phyloP scores from a whole-genome alignment of 2,888 invertebrate species.

The Dorcus parallelipipedus region DNA sequence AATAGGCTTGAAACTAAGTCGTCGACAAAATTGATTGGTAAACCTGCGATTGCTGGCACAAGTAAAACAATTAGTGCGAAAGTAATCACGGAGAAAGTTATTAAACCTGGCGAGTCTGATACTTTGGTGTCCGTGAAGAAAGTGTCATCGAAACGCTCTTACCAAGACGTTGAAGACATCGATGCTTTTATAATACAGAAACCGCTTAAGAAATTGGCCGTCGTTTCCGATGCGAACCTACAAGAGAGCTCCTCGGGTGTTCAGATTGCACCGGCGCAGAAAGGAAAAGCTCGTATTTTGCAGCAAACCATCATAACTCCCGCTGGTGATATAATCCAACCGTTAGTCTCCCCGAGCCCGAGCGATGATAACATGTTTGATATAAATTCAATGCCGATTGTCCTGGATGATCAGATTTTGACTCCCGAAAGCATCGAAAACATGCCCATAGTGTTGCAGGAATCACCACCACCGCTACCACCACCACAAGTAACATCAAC shows the following conservation, averaged over 20 bases:
- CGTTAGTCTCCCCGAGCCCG: constrained; percentile 21
- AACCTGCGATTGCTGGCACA: background rate
- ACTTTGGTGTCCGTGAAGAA: constrained; percentile 37
- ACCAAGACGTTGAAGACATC: constrained; percentile 45
- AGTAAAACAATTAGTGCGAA: constrained; percentile 33
- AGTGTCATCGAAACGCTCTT: constrained; percentile 34
- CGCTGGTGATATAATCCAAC: constrained; percentile 42
- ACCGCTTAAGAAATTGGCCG: constrained; percentile 26
- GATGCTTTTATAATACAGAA: constrained; percentile 46
- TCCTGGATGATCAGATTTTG: constrained; percentile 66
- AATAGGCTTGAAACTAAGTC: constrained; percentile 12
- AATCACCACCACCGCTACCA: constrained; percentile 20
- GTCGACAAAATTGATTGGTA: constrained; percentile 19
- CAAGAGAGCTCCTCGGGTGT: constrained; percentile 15
- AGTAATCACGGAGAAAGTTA: constrained; percentile 44
- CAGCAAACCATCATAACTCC: constrained; percentile 49
- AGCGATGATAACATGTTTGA: constrained; percentile 58
- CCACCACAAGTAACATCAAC: constrained; percentile 13
- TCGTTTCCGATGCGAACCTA: constrained; percentile 1
- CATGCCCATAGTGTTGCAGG: constrained; percentile 58
- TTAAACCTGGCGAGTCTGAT: constrained; percentile 35
- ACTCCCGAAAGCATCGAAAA: constrained; percentile 67
- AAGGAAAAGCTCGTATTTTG: constrained; percentile 44
- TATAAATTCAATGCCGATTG: constrained; percentile 75
- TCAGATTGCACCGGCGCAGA: constrained; percentile 8